Percentiles rank a stretch among this genome's conserved stretches.
Evolutionary conservation across 1,140 invertebrate genomes (phyloP).

Genomic region (Pteromalus puparum): DNA sequence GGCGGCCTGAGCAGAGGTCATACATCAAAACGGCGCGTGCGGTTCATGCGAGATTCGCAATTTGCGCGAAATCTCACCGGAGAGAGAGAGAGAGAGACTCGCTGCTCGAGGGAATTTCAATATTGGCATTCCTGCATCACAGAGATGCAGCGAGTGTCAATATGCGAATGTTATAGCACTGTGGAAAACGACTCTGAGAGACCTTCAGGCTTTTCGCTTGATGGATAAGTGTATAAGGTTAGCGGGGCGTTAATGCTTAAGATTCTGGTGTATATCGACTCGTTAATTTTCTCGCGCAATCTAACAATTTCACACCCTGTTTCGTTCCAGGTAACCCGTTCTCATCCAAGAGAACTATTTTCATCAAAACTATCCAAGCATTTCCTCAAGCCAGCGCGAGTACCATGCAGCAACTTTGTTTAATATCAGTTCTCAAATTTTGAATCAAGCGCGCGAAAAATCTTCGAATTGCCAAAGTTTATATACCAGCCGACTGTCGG

Average conservation of each 20-base stretch:
- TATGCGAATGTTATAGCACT: not conserved
- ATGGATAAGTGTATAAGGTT: not conserved
- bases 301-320: no score
- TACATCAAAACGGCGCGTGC: conserved; percentile 20
- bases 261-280: not conserved
- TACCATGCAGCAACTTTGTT: no score
- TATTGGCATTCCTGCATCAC: conserved; percentile 7
- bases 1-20: not conserved
- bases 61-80: not conserved
- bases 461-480: no score
- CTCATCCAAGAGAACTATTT: no score
- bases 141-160: not conserved
- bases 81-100: not conserved
- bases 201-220: not conserved
- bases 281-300: no score
- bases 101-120: conserved; percentile 24
- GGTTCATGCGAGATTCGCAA: not conserved
- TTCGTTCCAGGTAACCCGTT: no score
- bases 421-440: not conserved
- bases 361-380: no score
- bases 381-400: no score
- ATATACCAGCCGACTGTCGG: not conserved
- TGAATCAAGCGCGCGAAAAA: not conserved
- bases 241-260: not conserved
- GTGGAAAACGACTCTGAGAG: not conserved